Evolutionary conservation across 2,113 vertebrate genomes (phyloP), one percentile per base, ranked within the genome.

Genomic region (Ardeotis arabs): DNA sequence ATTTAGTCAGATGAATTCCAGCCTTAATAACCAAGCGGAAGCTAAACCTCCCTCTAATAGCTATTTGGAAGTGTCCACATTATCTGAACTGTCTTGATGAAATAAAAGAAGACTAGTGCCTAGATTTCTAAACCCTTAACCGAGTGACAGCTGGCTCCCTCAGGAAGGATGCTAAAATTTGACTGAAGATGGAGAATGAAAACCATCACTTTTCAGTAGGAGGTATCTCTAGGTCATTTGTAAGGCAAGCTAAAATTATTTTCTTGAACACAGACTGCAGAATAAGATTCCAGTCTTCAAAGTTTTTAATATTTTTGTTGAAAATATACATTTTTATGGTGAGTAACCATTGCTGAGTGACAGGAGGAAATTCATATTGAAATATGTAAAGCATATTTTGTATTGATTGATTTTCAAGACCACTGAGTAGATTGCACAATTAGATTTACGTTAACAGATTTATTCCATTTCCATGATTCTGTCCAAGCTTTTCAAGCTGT

Each of bases 161-260:
- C 94, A 96, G 91, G 91, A 96, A 94, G 90, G 44, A 89, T 92
- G 84, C 39, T 93, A 83, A 94, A 93, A 94, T 95, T 85, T 95
- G 84, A 93, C 81, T 79, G 81, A 93, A 96, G 66, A 94, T 69
- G 50, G 89, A 93, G 87, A 96, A 85, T 91, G 87, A 96, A 95
- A 95, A 53, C 81, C 62, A 86, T 73, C 84, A 89, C 58, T 93
- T 96, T 96, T 79, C 93, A 76, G 77, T 87, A 79, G 89, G 87
- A 94, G 84, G 84, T 39, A 69, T 78, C 64, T 77, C 80, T 87
- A 96, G 84, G 84, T 95, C 77, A 82, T 91, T 95, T 92, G 69
- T 78, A 91, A 94, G 89, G 84, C 91, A 92, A 95, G 4, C 21
- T 82, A 79, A 91, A 95, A 49, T 85, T 50, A 82, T 87, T 93